Evolutionary conservation across 2,113 vertebrate species (phyloP).

Genomic region (Oenanthe oenanthe): DNA sequence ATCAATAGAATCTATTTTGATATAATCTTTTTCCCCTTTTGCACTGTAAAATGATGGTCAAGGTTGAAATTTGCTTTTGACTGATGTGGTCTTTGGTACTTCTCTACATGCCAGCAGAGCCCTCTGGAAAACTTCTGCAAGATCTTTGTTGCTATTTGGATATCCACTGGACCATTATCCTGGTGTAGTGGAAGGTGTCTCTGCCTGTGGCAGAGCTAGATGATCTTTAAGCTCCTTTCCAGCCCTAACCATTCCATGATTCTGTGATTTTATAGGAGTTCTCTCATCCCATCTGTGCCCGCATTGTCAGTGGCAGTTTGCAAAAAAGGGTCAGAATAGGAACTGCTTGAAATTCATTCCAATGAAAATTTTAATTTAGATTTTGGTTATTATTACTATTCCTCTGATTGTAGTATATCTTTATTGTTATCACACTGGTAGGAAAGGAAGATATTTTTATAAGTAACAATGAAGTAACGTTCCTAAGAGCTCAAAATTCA

Average conservation of each 20-base stretch:
- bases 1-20: neutral
- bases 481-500: neutral
- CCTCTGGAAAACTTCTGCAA: neutral
- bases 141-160: neutral
- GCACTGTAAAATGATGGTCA: neutral
- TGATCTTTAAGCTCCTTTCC: neutral
- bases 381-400: neutral
- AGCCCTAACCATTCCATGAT: neutral
- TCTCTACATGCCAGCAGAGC: neutral
- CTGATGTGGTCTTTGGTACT: neutral
- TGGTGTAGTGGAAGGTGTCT: neutral
- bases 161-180: neutral
- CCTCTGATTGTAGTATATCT: neutral
- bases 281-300: neutral
- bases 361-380: neutral
- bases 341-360: neutral
- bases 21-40: neutral
- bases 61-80: neutral
- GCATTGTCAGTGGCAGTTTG: neutral
- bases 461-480: neutral
- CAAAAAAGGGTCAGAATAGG: neutral
- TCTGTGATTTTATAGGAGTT: neutral
- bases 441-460: neutral
- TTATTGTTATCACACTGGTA: neutral
- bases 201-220: too few relatives aligned